Percentiles rank a stretch among this genome's conserved stretches.
Evolutionary conservation across 35 echinoderm and acorn worm genomes (phyloP).

Genomic region (Ptychodera flava): DNA sequence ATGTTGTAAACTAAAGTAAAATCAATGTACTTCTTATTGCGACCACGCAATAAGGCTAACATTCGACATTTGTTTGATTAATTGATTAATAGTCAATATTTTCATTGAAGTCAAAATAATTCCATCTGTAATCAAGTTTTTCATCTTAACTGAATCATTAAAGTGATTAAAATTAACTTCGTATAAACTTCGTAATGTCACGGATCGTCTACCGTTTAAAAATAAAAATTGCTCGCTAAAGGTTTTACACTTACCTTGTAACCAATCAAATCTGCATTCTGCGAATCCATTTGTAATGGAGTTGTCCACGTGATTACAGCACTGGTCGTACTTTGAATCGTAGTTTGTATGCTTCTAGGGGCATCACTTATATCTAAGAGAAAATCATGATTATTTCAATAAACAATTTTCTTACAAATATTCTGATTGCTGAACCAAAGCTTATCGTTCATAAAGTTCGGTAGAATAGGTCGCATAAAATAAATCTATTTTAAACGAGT

Average conservation of each 20-base stretch:
- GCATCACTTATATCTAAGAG: neutral
- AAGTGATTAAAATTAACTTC: neutral
- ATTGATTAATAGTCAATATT: no score
- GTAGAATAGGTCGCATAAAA: neutral
- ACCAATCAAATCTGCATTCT: neutral
- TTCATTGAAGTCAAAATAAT: no score
- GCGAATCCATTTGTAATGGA: neutral
- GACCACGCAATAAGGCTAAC: no score
- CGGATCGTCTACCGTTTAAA: neutral
- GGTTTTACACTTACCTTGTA: neutral
- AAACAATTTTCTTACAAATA: neutral
- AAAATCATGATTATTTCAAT: no score
- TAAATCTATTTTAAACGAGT: neutral
- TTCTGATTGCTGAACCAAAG: no score
- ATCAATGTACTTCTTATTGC: no score
- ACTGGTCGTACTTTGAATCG: neutral
- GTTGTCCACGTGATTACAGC: neutral
- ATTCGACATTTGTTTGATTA: no score
- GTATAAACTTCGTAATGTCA: neutral
- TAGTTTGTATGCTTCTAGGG: neutral
- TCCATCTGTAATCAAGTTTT: no score
- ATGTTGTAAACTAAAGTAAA: no score
- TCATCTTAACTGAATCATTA: neutral
- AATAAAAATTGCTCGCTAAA: neutral
- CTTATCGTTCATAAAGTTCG: no score